Percentiles rank a stretch among this genome's conserved stretches.
Conservation (phyloP, 2,113 vertebrate genomes). For the Saiga tatarica region DNA sequence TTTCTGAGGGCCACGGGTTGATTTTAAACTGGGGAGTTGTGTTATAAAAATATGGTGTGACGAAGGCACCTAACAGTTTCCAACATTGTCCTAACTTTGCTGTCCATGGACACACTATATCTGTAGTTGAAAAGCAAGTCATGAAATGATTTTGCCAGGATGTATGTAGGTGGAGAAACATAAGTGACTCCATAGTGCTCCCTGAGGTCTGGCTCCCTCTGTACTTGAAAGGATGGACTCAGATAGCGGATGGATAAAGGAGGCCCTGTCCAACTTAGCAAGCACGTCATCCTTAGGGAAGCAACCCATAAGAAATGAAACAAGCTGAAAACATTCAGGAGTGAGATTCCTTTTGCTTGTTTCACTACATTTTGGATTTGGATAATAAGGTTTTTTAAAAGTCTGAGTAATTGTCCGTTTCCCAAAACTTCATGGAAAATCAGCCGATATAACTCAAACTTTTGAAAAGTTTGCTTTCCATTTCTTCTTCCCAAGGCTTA, state of each 20-base stretch:
- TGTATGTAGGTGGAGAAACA: too few relatives aligned
- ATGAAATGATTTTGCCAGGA: slow-evolving; percentile 6
- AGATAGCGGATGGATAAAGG: background rate
- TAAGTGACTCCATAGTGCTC: background rate
- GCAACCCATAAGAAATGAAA: background rate
- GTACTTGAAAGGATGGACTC: background rate
- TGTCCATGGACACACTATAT: background rate
- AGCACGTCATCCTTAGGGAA: background rate
- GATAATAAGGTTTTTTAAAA: background rate
- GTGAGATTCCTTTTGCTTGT: background rate
- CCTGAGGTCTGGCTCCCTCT: background rate
- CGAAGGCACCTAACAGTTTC: background rate
- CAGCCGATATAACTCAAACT: background rate
- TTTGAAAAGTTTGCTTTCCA: background rate
- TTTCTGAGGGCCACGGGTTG: background rate
- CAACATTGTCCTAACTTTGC: background rate
- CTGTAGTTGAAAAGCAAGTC: background rate
- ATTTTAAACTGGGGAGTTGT: background rate
- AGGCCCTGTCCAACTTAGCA: background rate
- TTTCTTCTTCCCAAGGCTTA: background rate
- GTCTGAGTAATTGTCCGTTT: slow-evolving; percentile 35
- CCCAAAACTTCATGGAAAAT: slow-evolving; percentile 31
- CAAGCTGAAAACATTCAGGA: background rate
- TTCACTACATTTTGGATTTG: background rate
- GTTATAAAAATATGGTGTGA: background rate